phyloP scores from a whole-genome alignment of 2,113 vertebrate genomes.

The Lamprotornis superbus region DNA sequence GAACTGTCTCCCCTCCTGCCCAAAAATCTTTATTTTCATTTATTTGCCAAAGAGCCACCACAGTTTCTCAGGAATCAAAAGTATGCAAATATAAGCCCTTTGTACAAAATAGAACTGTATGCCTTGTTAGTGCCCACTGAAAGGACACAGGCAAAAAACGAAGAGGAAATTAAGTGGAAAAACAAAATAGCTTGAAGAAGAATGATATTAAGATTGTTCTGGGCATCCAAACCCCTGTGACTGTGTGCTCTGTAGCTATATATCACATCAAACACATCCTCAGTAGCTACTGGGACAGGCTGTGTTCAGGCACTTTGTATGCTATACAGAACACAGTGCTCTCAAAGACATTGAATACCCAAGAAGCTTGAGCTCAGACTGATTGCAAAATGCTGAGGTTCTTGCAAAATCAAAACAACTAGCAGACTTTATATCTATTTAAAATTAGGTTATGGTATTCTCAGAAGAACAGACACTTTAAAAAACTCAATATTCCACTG shows the following conservation, averaged over 20 bases:
- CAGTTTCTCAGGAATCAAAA: not conserved
- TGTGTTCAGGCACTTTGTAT: not conserved
- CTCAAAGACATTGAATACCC: not conserved
- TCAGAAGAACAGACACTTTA: not conserved
- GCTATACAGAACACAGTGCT: not conserved
- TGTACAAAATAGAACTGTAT: not conserved
- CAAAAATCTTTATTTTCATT: not conserved
- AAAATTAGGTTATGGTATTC: not conserved
- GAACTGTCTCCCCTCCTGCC: not conserved
- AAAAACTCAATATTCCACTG: not conserved
- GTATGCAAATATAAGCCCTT: not conserved
- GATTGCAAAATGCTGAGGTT: not conserved
- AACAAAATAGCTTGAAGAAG: not conserved
- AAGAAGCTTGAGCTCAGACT: not conserved
- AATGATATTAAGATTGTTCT: not conserved
- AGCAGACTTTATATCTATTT: not conserved
- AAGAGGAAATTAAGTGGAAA: not conserved
- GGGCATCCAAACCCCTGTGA: not conserved
- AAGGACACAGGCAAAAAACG: not conserved
- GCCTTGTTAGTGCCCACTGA: not conserved
- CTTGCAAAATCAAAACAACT: not conserved
- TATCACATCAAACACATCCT: not conserved
- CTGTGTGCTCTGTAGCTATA: not conserved
- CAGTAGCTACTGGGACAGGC: not conserved
- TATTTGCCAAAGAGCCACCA: not conserved